Evolutionary conservation across 2,888 invertebrate species (phyloP).

Genomic region (Malacosoma neustria): DNA sequence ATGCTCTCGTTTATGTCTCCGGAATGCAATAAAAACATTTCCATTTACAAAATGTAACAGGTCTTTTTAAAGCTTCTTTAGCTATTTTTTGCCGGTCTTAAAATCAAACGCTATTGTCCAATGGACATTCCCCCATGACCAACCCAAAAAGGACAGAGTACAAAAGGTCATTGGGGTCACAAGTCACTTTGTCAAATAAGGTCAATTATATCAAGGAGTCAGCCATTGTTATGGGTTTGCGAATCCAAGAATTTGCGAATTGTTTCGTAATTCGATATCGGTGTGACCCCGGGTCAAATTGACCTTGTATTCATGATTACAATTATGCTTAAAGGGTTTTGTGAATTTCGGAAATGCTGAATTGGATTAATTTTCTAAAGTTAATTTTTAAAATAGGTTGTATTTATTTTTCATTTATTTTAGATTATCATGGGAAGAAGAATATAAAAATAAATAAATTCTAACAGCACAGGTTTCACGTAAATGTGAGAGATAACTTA

Average conservation of each 20-base stretch:
- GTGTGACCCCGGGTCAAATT: conserved; percentile 61
- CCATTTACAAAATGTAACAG: too few species aligned
- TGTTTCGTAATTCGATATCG: conserved; percentile 41
- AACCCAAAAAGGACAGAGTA: conserved; percentile 24
- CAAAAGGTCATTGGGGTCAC: conserved; percentile 40
- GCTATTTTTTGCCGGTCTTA: conserved; percentile 37
- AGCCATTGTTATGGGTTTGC: conserved; percentile 33
- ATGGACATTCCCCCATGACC: conserved; percentile 23
- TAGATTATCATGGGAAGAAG: too few species aligned
- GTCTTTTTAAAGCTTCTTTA: too few species aligned
- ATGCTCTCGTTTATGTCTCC: too few species aligned
- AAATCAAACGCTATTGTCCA: conserved; percentile 63
- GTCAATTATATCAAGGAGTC: conserved; percentile 37
- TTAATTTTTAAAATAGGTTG: too few species aligned
- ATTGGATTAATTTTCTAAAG: background rate
- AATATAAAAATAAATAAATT: too few species aligned
- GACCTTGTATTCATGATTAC: conserved; percentile 5
- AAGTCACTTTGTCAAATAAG: conserved; percentile 34
- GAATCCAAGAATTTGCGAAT: conserved; percentile 42
- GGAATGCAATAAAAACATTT: too few species aligned
- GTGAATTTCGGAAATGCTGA: background rate
- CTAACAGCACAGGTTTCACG: too few species aligned
- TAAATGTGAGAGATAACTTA: too few species aligned
- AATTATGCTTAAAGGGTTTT: background rate
- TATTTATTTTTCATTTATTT: too few species aligned